Evolutionary conservation across 30 jellyfish, hydroid and myxozoan genomes (phyloP).

Genomic region (Catostylus mosaicus): DNA sequence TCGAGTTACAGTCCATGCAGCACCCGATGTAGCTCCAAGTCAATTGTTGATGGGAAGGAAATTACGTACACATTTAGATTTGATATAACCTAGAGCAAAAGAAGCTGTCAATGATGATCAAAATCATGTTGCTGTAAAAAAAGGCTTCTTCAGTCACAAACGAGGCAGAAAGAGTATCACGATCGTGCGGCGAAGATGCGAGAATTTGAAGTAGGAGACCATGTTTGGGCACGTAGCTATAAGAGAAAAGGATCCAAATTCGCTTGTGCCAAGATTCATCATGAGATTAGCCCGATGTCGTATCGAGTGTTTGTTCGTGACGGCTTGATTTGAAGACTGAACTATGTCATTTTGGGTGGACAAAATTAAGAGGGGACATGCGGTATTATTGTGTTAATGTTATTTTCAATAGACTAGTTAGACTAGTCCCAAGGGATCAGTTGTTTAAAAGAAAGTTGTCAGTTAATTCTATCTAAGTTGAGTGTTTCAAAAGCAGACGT

Average conservation of each 20-base stretch:
- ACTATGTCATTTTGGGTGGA: no score
- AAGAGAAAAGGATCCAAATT: conserved; percentile 32
- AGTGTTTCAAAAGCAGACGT: no score
- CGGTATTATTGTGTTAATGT: no score
- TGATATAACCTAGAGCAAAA: conserved; percentile 33
- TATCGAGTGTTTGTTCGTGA: conserved; percentile 39
- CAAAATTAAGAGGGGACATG: no score
- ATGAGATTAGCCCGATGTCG: conserved; percentile 23
- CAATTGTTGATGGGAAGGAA: conserved; percentile 38
- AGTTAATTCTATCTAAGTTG: no score
- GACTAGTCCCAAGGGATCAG: no score
- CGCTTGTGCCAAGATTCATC: conserved; percentile 60
- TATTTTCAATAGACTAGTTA: no score
- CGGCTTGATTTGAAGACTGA: conserved; percentile 31
- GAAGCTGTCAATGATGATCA: conserved; percentile 25
- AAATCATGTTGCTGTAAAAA: conserved; percentile 36
- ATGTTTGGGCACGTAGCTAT: conserved; percentile 48
- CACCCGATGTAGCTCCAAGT: no score
- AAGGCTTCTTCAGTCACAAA: conserved; percentile 24
- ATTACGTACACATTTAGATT: conserved; percentile 18
- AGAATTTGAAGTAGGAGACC: conserved; percentile 47
- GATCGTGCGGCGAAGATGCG: conserved; percentile 51
- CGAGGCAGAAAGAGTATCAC: conserved; percentile 45
- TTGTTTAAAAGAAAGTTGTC: no score
- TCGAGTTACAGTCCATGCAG: conserved; percentile 52